Evolutionary conservation across 2,113 vertebrate genomes (phyloP).

Genomic region (Corythoichthys haematopterus): DNA sequence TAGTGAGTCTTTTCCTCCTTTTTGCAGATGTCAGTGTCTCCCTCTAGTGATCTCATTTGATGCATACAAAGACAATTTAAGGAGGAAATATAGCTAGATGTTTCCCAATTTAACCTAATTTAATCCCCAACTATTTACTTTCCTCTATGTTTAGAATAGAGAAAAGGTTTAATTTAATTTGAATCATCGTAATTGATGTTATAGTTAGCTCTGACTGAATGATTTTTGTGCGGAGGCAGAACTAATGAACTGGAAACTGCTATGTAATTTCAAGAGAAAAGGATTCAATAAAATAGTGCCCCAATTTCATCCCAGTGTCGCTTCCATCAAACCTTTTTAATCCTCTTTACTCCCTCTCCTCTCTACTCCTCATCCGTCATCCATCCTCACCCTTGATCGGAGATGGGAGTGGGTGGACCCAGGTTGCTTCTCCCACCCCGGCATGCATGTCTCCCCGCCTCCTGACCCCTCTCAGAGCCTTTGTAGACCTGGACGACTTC

Average conservation of each 20-base stretch:
- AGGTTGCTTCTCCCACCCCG: constrained; percentile 26
- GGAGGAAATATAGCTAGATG: neutral
- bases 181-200: neutral
- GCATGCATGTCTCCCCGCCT: constrained; percentile 61
- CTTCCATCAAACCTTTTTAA: constrained; percentile 12
- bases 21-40: constrained; percentile 46
- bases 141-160: neutral
- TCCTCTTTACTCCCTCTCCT: constrained; percentile 27
- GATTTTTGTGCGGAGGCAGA: neutral
- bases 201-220: neutral
- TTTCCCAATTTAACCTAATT: neutral
- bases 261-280: neutral
- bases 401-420: constrained; percentile 10
- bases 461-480: constrained; percentile 72
- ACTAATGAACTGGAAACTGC: neutral
- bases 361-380: constrained; percentile 28
- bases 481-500: constrained; percentile 91
- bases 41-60: constrained; percentile 53
- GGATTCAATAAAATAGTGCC: neutral
- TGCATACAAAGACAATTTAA: constrained; percentile 1
- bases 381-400: constrained; percentile 11
- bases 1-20: constrained; percentile 27
- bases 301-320: constrained; percentile 19
- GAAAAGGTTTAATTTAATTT: neutral
- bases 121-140: neutral